A percentile compares a stretch with the other conserved stretches of the same genome.
These are phyloP conservation scores for Scaptomyza pallida DNA, from an alignment of 1,140 invertebrate genomes.

Conservation along the genomic window DNA sequence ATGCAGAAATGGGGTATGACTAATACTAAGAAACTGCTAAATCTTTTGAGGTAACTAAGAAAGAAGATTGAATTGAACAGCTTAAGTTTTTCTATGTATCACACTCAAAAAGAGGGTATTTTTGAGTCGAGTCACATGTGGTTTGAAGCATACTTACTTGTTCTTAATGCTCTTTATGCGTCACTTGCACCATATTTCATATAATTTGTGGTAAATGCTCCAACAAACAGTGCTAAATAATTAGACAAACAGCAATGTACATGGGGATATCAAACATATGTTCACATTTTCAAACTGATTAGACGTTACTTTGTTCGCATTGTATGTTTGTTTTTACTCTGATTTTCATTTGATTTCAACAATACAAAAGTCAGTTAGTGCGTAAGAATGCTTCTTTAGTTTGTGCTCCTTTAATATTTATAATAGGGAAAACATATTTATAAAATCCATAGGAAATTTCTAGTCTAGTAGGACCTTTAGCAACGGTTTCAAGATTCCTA, in stretches of 20 bases:
- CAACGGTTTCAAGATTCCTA: no score
- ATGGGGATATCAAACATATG: conserved; percentile 29
- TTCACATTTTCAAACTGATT: conserved; percentile 1
- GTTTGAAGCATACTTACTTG: background rate
- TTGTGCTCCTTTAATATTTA: background rate
- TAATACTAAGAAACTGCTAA: no score
- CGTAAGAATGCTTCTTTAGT: background rate
- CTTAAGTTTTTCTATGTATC: background rate
- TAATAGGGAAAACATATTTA: background rate
- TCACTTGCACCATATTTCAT: conserved; percentile 70
- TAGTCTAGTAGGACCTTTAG: no score
- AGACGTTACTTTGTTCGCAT: background rate
- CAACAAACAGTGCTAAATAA: conserved; percentile 51
- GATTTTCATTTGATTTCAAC: background rate
- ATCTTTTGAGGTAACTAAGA: no score
- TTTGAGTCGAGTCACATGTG: background rate
- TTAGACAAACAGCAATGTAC: conserved; percentile 11
- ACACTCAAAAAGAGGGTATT: conserved; percentile 6
- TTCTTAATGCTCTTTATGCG: conserved; percentile 53
- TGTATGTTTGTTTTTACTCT: background rate
- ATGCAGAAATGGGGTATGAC: background rate
- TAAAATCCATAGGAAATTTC: no score
- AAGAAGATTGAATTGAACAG: no score
- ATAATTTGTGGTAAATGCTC: conserved; percentile 69
- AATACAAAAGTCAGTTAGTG: background rate